Conservation (phyloP, 2,797 vertebrate genomes). For the Ataeniobius toweri region DNA sequence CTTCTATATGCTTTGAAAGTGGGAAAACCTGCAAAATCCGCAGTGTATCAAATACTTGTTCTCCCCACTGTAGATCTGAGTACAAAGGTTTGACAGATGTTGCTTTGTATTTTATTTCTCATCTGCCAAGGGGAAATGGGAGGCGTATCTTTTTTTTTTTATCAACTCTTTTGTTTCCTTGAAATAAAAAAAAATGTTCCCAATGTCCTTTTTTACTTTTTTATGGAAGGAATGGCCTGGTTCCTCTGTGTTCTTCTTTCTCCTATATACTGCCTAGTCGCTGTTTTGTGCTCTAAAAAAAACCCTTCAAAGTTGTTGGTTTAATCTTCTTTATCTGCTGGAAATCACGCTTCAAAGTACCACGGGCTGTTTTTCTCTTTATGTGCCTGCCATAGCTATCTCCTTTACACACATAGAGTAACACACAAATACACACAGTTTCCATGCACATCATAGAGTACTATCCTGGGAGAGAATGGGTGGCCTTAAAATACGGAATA, state of each 20-base stretch:
- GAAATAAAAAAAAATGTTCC: background rate
- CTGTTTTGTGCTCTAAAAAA: background rate
- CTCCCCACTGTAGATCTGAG: background rate
- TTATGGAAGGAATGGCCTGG: constrained; percentile 15
- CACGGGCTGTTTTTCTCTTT: constrained; percentile 7
- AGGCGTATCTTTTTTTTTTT: too few species aligned
- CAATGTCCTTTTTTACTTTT: background rate
- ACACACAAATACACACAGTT: background rate
- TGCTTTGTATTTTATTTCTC: background rate
- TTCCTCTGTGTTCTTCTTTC: constrained; percentile 1
- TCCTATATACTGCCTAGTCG: background rate
- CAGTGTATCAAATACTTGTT: too few species aligned
- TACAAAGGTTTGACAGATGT: constrained; percentile 6
- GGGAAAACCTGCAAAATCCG: too few species aligned
- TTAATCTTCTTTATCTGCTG: background rate
- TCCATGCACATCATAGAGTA: background rate
- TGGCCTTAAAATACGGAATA: background rate
- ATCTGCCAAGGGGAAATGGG: too few species aligned
- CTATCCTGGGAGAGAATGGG: background rate
- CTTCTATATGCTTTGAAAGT: too few species aligned
- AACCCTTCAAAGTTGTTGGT: background rate
- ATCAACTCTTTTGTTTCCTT: too few species aligned
- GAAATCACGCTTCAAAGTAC: background rate
- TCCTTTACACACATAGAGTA: background rate
- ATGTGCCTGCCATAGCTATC: background rate